Conservation (phyloP, 2,113 vertebrate genomes). For the Cyphomyrus discorhynchus region DNA sequence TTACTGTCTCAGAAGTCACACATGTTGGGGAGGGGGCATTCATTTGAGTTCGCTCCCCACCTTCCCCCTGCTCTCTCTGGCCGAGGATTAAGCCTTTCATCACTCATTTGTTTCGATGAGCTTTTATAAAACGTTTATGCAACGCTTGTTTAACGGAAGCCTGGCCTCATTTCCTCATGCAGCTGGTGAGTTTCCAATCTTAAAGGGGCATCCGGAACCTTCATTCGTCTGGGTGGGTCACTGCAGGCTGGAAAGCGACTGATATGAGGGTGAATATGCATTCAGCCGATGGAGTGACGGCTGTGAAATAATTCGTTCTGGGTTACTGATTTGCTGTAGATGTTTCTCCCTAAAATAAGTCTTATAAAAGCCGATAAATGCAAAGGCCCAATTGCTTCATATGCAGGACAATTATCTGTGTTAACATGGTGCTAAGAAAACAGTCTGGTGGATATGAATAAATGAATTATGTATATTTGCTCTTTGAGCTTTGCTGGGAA, state of each 20-base stretch:
- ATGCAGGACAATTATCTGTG: background rate
- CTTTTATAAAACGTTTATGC: background rate
- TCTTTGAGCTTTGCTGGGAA: slow-evolving; percentile 6
- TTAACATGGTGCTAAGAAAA: background rate
- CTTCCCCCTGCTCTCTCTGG: background rate
- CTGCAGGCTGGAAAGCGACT: background rate
- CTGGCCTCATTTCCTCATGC: background rate
- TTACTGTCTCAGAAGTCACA: background rate
- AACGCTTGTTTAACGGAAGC: background rate
- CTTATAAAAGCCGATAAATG: background rate
- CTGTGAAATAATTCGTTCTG: background rate
- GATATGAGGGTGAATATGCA: background rate
- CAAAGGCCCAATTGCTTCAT: background rate
- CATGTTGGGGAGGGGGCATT: background rate
- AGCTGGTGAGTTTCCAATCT: background rate
- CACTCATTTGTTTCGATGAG: background rate
- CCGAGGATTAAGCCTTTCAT: background rate
- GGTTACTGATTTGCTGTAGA: background rate
- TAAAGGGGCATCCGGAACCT: background rate
- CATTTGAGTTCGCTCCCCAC: background rate
- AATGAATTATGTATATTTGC: slow-evolving; percentile 21
- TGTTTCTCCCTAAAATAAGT: background rate
- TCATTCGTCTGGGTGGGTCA: background rate
- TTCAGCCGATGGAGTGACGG: background rate
- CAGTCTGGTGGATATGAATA: slow-evolving; percentile 8